Conservation (phyloP, 1,140 invertebrate genomes). For the Anthonomus grandis region DNA sequence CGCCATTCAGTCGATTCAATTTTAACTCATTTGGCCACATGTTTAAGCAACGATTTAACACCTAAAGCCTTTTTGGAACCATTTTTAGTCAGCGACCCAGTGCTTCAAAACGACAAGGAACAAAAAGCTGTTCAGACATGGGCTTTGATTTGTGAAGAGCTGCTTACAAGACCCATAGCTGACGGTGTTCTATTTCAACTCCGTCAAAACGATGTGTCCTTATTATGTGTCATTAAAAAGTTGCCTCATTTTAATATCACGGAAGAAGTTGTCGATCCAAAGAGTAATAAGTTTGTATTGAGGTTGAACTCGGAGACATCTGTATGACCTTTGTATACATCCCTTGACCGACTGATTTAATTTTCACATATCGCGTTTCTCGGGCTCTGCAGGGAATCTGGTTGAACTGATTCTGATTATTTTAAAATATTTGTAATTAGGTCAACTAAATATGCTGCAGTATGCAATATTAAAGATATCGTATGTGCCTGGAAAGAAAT, state of each 20-base stretch:
- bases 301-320: slow-evolving; percentile 95
- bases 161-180: slow-evolving; percentile 78
- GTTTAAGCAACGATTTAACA: slow-evolving; percentile 89
- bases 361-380: slow-evolving; percentile 13
- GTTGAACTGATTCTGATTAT: too few relatives aligned
- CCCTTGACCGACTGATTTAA: slow-evolving; percentile 47
- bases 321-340: slow-evolving; percentile 65
- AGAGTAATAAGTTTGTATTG: slow-evolving; percentile 92
- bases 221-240: slow-evolving; percentile 80
- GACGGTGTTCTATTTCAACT: slow-evolving; percentile 86
- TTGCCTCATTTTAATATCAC: slow-evolving; percentile 91
- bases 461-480: too few relatives aligned
- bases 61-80: slow-evolving; percentile 90
- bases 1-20: slow-evolving; percentile 93
- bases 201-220: slow-evolving; percentile 87
- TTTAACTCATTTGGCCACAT: slow-evolving; percentile 78
- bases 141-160: slow-evolving; percentile 88
- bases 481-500: too few relatives aligned
- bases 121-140: slow-evolving; percentile 77
- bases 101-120: slow-evolving; percentile 78
- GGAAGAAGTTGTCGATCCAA: slow-evolving; percentile 93
- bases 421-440: not conserved
- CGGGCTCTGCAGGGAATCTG: too few relatives aligned
- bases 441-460: too few relatives aligned
- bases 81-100: slow-evolving; percentile 74